Evolutionary conservation across 2,888 invertebrate genomes (phyloP).

Genomic region (Abscondita cerata): DNA sequence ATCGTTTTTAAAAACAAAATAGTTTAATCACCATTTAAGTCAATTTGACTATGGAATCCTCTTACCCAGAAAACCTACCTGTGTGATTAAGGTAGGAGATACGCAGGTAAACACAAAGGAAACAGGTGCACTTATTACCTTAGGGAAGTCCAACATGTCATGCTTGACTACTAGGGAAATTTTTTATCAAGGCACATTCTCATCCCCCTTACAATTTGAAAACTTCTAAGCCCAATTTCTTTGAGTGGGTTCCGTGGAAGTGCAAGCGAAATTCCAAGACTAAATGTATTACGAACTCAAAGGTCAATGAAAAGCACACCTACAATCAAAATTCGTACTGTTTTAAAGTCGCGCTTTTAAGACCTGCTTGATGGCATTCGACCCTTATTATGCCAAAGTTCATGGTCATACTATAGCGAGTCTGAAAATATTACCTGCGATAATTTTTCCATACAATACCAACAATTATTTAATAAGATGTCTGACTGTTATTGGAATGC

Average conservation of each 20-base stretch:
- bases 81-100: constrained; percentile 46
- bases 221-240: too few relatives aligned
- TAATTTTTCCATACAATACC: neutral
- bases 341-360: constrained; percentile 30
- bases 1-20: too few relatives aligned
- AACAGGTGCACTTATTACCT: constrained; percentile 50
- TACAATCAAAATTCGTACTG: constrained; percentile 35
- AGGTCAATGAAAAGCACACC: constrained; percentile 28
- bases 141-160: constrained; percentile 37
- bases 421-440: neutral
- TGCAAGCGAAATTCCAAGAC: neutral
- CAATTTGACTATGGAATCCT: neutral
- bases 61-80: neutral
- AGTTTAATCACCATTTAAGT: neutral
- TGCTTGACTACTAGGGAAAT: constrained; percentile 24
- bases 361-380: constrained; percentile 40
- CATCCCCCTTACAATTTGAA: too few relatives aligned
- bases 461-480: constrained; percentile 1
- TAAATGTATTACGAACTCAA: neutral
- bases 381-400: constrained; percentile 43
- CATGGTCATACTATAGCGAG: constrained; percentile 37
- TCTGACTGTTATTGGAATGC: constrained; percentile 9
- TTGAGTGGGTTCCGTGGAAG: too few relatives aligned
- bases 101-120: constrained; percentile 56
- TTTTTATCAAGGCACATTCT: neutral